phyloP scores from a whole-genome alignment of 2,113 vertebrate genomes.

The Elanus axillaris region DNA sequence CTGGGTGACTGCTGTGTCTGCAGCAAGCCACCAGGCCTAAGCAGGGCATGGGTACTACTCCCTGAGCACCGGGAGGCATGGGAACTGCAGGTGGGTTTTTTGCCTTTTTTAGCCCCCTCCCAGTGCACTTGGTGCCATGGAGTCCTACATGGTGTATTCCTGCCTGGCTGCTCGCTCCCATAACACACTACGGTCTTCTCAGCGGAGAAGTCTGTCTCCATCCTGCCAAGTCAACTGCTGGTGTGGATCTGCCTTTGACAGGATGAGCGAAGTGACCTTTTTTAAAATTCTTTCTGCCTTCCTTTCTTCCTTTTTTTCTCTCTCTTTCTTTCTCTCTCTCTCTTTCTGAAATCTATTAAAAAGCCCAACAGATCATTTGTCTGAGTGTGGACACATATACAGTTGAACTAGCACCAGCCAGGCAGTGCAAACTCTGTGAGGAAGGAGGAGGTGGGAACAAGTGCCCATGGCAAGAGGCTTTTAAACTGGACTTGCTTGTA shows the following conservation, averaged over 20 bases:
- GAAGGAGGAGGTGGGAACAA: neutral
- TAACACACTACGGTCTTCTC: neutral
- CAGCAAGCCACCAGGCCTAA: neutral
- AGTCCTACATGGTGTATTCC: neutral
- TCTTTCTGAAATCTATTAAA: neutral
- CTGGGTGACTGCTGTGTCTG: neutral
- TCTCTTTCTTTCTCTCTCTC: fast-evolving
- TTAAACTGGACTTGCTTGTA: neutral
- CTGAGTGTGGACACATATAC: fast-evolving
- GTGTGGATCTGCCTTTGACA: neutral
- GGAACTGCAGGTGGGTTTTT: neutral
- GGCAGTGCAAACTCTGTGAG: neutral
- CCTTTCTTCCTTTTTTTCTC: no score
- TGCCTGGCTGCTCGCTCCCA: neutral
- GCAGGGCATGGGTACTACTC: fast-evolving
- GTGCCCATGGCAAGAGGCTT: neutral
- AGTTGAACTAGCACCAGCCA: neutral
- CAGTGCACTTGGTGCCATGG: neutral
- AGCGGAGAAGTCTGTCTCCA: neutral
- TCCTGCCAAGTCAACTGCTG: neutral
- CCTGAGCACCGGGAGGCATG: fast-evolving
- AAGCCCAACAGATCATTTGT: neutral
- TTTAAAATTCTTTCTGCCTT: no score
- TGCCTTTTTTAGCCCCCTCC: neutral
- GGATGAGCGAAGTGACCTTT: neutral